phyloP scores from a whole-genome alignment of 2,888 invertebrate species.

The Drosophila testacea region DNA sequence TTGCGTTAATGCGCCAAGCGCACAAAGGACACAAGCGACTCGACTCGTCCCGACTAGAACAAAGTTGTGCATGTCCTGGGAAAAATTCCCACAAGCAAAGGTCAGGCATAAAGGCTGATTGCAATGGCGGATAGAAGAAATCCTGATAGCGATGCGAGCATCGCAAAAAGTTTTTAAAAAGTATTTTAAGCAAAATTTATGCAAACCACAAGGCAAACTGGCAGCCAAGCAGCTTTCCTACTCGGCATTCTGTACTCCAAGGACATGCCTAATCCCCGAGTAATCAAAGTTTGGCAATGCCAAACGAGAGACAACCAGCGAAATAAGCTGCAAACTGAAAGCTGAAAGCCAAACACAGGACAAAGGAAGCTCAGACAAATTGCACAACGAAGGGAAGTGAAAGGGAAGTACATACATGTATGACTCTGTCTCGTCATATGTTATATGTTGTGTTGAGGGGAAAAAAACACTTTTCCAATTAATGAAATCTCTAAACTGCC shows the following conservation, averaged over 20 bases:
- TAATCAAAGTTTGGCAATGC: slow-evolving; percentile 82
- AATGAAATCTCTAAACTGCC: slow-evolving; percentile 83
- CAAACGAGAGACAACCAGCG: slow-evolving; percentile 61
- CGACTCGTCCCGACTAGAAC: slow-evolving; percentile 20
- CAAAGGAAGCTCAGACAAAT: slow-evolving; percentile 53
- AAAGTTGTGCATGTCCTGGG: slow-evolving; percentile 36
- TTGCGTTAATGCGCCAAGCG: slow-evolving; percentile 78
- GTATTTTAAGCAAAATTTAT: slow-evolving; percentile 81
- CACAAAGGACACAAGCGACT: slow-evolving; percentile 35
- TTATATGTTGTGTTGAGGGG: slow-evolving; percentile 1
- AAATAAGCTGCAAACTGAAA: slow-evolving; percentile 35
- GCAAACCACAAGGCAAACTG: slow-evolving; percentile 79
- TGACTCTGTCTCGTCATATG: background rate
- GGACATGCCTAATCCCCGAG: slow-evolving; percentile 77
- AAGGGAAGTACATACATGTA: background rate
- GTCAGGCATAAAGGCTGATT: slow-evolving; percentile 42
- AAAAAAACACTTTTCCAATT: slow-evolving; percentile 83
- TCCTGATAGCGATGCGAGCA: slow-evolving; percentile 25
- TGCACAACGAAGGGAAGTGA: slow-evolving; percentile 24
- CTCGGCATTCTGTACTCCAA: slow-evolving; percentile 48
- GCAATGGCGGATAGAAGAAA: slow-evolving; percentile 18
- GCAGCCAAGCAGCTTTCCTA: slow-evolving; percentile 40
- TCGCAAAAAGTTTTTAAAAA: slow-evolving; percentile 80
- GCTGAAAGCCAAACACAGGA: slow-evolving; percentile 27
- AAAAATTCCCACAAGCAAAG: slow-evolving; percentile 60